Base-by-base conservation (phyloP, 1,140 invertebrate genomes). In the Dufourea novaeangliae region DNA sequence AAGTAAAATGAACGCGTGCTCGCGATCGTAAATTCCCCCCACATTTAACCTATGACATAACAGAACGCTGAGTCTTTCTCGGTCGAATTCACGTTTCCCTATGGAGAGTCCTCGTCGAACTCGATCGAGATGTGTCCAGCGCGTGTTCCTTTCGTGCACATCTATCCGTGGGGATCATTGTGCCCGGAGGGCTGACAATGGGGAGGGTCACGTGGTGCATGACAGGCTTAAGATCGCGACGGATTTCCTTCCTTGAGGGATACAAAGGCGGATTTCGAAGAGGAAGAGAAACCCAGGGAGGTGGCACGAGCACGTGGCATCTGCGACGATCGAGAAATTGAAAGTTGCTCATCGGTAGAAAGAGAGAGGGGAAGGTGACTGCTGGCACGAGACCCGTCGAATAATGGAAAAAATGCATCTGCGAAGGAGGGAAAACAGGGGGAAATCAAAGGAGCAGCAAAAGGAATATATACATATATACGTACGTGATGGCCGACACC, bases 241-340 rank as follows among this genome's bases (percentile, higher is more conserved):
- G 57, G 63, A 52, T 82, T 82, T 82, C 67, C 54, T 57, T 37
- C 50, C 56, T 50, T 34, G 46, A 27, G 7, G 46, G 41, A 37
- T 56, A 83, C 61, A 74, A 83, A 70, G 63, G 71, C 68, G 62
- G 29, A 27, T 66, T n/a, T n/a, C 52, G 69, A 56, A 57, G 44
- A 75, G 69, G 41, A 78, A 83, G 46, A 54, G 32, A 73, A 46
- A 66, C n/a, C 29, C 1, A 4, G 39, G 41, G 39, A 39, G 56
- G 74, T 34, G 54, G 41, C 54, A 59, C 22, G 50, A 67, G 68
- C 83, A 63, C 77, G 81, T 84, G 81, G 57, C 83, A 84, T 84
- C 77, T 84, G 81, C 63, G 64, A 83, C 74, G 74, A 84, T 83
- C 75, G 75, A 70, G 74, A 50, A 84, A 74, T 76, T 67, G 68